These are phyloP conservation scores for Ophion costatus DNA, from an alignment of 2,888 invertebrate genomes.

Conservation along the genomic window DNA sequence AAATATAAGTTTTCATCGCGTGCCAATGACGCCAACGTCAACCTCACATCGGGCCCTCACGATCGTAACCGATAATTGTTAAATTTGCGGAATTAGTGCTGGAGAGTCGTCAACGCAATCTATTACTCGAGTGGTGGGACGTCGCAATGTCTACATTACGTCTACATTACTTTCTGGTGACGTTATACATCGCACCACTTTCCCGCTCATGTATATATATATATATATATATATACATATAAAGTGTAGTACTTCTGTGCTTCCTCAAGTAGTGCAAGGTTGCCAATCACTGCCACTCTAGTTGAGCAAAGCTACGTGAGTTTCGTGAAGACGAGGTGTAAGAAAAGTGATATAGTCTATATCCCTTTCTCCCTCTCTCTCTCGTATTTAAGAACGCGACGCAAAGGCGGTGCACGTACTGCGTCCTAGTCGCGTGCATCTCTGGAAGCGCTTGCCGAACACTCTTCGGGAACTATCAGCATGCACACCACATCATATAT, in stretches of 20 bases:
- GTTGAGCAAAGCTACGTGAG: constrained; percentile 13
- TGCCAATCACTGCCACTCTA: constrained; percentile 30
- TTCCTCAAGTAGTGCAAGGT: background rate
- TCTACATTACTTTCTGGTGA: too few relatives aligned
- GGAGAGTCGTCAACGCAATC: too few relatives aligned
- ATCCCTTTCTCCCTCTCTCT: background rate
- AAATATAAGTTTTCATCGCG: too few relatives aligned
- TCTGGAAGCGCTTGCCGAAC: constrained; percentile 6
- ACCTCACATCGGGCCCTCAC: too few relatives aligned
- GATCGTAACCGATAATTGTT: too few relatives aligned
- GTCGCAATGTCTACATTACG: too few relatives aligned
- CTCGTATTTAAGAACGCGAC: background rate
- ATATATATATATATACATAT: too few relatives aligned
- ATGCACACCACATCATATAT: background rate
- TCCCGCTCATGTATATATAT: too few relatives aligned
- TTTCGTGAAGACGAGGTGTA: constrained; percentile 35
- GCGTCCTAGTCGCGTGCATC: constrained; percentile 49
- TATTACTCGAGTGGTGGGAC: too few relatives aligned
- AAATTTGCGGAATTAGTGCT: too few relatives aligned
- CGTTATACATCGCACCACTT: too few relatives aligned
- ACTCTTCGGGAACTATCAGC: background rate
- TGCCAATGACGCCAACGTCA: too few relatives aligned
- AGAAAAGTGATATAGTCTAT: constrained; percentile 5
- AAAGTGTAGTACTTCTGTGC: background rate
- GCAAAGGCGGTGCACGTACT: constrained; percentile 13